Evolutionary conservation across 1,140 invertebrate species (phyloP).

Genomic region (Lepidurus packardi): DNA sequence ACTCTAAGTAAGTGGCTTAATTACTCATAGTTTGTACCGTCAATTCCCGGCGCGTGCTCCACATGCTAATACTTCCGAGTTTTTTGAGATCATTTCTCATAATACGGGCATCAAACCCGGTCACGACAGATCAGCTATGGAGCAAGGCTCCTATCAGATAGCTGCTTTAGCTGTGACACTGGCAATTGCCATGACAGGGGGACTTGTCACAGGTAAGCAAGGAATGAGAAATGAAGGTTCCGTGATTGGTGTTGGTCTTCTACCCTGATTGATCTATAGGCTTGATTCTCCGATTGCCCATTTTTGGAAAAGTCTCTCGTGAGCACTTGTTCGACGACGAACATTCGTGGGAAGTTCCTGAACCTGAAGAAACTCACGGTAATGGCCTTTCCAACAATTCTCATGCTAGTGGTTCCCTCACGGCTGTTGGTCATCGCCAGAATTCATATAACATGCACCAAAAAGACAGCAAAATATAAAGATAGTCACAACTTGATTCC

Average conservation of each 20-base stretch:
- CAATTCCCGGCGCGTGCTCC: conserved; percentile 52
- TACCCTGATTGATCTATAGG: conserved; percentile 40
- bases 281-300: conserved; percentile 43
- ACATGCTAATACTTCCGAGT: conserved; percentile 41
- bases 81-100: conserved; percentile 39
- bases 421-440: conserved; percentile 22
- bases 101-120: conserved; percentile 46
- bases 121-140: conserved; percentile 54
- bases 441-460: background rate
- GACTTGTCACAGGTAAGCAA: conserved; percentile 66
- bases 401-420: background rate
- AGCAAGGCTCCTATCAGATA: conserved; percentile 75
- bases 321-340: conserved; percentile 49
- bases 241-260: background rate
- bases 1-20: background rate
- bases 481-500: background rate
- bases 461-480: background rate
- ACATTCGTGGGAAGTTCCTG: conserved; percentile 47
- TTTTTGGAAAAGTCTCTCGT: conserved; percentile 45
- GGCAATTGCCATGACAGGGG: conserved; percentile 63
- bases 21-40: conserved; percentile 45
- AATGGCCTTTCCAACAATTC: background rate
- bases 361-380: conserved; percentile 33
- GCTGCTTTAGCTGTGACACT: conserved; percentile 65
- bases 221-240: background rate